A percentile compares a stretch with the other conserved stretches of the same genome.
These are phyloP conservation scores for Doryteuthis pealeii DNA, from an alignment of 1,140 invertebrate genomes.

Conservation along the genomic window DNA sequence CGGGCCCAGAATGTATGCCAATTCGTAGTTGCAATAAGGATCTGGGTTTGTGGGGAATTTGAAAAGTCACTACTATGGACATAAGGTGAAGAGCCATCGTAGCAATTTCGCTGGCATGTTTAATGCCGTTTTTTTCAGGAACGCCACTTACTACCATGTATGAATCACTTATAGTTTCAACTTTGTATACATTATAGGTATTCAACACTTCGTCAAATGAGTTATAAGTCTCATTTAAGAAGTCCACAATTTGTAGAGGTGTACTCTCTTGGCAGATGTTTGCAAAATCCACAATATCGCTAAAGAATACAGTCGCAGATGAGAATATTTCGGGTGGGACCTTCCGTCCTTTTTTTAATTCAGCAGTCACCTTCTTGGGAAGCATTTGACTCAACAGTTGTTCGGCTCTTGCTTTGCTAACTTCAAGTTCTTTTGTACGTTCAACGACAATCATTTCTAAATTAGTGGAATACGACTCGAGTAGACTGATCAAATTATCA, in stretches of 20 bases:
- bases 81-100: slow-evolving; percentile 83
- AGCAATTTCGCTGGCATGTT: slow-evolving; percentile 79
- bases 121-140: slow-evolving; percentile 73
- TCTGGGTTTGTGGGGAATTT: slow-evolving; percentile 78
- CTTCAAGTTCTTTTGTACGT: slow-evolving; percentile 81
- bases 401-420: slow-evolving; percentile 89
- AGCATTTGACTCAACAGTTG: slow-evolving; percentile 85
- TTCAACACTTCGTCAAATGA: slow-evolving; percentile 68
- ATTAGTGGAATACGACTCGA: too few species aligned
- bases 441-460: slow-evolving; percentile 65
- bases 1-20: slow-evolving; percentile 82
- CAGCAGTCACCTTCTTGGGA: slow-evolving; percentile 69
- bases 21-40: slow-evolving; percentile 85
- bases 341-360: slow-evolving; percentile 80
- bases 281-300: slow-evolving; percentile 89
- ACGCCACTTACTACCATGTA: too few species aligned
- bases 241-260: slow-evolving; percentile 32
- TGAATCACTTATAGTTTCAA: too few species aligned
- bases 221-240: slow-evolving; percentile 69
- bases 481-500: too few species aligned
- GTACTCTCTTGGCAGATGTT: slow-evolving; percentile 26
- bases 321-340: slow-evolving; percentile 57
- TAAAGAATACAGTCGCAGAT: slow-evolving; percentile 61
- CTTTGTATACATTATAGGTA: slow-evolving; percentile 69
- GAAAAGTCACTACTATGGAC: slow-evolving; percentile 78